Conservation (phyloP, 2,113 vertebrate genomes). For the Sinocyclocheilus rhinocerous region DNA sequence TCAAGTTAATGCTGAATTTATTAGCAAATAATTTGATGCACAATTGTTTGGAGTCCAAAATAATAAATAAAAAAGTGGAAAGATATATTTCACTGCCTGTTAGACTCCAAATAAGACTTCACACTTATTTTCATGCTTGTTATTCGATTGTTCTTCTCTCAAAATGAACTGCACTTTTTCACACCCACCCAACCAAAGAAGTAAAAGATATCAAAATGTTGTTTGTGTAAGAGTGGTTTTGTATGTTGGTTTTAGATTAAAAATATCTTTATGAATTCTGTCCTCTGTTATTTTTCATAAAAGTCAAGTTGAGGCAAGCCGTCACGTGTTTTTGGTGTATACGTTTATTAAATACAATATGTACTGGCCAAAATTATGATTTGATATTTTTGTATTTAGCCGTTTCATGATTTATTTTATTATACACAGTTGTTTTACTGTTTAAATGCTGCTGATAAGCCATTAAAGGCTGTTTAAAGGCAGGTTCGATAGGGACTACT, state of each 20-base stretch:
- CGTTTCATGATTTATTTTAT: neutral
- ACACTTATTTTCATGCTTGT: conserved; percentile 9
- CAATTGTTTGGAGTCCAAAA: neutral
- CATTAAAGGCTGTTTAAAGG: neutral
- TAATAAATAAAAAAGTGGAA: neutral
- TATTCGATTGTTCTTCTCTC: neutral
- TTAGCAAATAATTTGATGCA: neutral
- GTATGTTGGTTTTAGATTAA: neutral
- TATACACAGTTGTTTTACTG: neutral
- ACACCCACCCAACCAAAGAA: neutral
- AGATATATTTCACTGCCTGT: neutral
- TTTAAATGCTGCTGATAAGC: neutral
- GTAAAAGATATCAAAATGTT: neutral
- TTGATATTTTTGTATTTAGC: neutral
- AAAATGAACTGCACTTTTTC: neutral
- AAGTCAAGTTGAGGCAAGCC: neutral
- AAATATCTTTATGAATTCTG: neutral
- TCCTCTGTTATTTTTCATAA: neutral
- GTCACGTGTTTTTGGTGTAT: neutral
- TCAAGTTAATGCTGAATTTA: neutral
- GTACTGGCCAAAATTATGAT: neutral
- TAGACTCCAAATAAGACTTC: neutral
- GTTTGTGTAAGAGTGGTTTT: neutral
- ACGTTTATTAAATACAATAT: neutral
- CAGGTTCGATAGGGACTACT: neutral